Evolutionary conservation across 2,888 invertebrate genomes (phyloP).

Genomic region (Rhagonycha lutea): DNA sequence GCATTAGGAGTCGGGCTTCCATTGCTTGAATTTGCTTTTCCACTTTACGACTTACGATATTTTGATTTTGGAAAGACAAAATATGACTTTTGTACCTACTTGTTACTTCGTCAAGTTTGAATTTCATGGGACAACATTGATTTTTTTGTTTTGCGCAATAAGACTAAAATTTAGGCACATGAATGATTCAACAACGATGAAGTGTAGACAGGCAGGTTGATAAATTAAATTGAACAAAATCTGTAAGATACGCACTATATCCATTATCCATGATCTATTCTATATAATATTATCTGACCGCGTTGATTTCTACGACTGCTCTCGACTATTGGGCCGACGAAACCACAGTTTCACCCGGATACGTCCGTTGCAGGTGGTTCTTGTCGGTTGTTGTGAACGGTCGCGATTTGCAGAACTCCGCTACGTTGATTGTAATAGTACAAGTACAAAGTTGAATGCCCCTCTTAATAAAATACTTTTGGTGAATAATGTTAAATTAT

Average conservation of each 20-base stretch:
- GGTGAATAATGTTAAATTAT: conserved; percentile 28
- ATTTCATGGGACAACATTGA: no score
- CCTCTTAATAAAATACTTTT: conserved; percentile 18
- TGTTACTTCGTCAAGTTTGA: no score
- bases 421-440: conserved; percentile 36
- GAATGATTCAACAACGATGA: neutral
- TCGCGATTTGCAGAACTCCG: conserved; percentile 24
- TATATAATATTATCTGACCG: conserved; percentile 25
- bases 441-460: conserved; percentile 41
- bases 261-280: no score
- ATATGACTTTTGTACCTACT: no score
- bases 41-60: no score
- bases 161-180: neutral
- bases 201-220: neutral
- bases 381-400: conserved; percentile 20
- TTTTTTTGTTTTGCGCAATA: neutral
- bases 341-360: conserved; percentile 36
- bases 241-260: neutral
- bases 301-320: conserved; percentile 34
- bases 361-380: conserved; percentile 39
- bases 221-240: neutral
- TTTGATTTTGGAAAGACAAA: no score
- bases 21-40: no score
- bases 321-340: conserved; percentile 36
- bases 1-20: no score